These are phyloP conservation scores for Scotopteryx bipunctaria DNA, from an alignment of 2,888 invertebrate genomes.

Conservation along the genomic window DNA sequence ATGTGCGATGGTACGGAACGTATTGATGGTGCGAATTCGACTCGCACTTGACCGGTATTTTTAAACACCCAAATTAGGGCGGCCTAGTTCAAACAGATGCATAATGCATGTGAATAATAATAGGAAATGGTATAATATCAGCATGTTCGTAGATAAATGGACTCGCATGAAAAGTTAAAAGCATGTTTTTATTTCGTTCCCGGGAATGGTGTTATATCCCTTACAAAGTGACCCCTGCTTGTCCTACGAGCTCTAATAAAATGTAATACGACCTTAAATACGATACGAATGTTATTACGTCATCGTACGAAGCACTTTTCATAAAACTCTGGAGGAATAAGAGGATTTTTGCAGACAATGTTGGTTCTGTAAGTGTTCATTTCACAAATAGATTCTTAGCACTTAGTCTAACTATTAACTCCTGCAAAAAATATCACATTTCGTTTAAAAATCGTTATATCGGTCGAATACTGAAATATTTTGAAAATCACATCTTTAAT, in stretches of 20 bases:
- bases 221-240: slow-evolving; percentile 11
- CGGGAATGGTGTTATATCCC: slow-evolving; percentile 1
- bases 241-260: slow-evolving; percentile 1
- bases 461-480: too few species aligned
- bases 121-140: too few species aligned
- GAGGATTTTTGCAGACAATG: slow-evolving; percentile 3
- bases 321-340: slow-evolving; percentile 3
- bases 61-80: too few species aligned
- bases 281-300: slow-evolving; percentile 5
- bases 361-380: background rate
- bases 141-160: background rate
- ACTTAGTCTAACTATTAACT: too few species aligned
- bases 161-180: background rate
- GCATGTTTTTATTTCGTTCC: background rate
- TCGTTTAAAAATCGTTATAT: too few species aligned
- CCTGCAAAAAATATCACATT: too few species aligned
- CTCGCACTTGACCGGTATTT: too few species aligned
- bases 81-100: background rate
- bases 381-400: too few species aligned
- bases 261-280: slow-evolving; percentile 2
- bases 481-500: too few species aligned
- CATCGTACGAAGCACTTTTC: slow-evolving; percentile 10
- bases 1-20: too few species aligned
- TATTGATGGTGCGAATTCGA: too few species aligned
- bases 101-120: background rate